Conservation (phyloP, 2,888 invertebrate species). For the Noctua comes region DNA sequence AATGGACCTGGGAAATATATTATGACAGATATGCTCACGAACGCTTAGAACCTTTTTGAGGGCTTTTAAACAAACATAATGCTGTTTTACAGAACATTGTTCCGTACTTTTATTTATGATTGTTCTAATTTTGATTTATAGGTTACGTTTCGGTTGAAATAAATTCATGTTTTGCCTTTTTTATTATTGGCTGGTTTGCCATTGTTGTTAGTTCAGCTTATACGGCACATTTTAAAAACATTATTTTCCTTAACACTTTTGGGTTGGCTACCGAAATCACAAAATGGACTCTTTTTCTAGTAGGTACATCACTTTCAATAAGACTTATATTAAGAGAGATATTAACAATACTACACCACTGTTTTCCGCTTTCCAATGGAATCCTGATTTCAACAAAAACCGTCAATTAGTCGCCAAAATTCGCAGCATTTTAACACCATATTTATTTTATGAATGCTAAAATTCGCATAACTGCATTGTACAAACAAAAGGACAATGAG, state of each 20-base stretch:
- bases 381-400: neutral
- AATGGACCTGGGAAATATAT: slow-evolving; percentile 68
- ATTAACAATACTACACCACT: neutral
- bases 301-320: neutral
- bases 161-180: neutral
- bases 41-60: slow-evolving; percentile 48
- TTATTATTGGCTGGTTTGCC: neutral
- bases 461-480: neutral
- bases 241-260: neutral
- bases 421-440: neutral
- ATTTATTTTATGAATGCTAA: slow-evolving; percentile 22
- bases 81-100: slow-evolving; percentile 34
- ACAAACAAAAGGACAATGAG: slow-evolving; percentile 19
- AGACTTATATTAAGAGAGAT: neutral
- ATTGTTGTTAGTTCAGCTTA: neutral
- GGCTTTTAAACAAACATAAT: slow-evolving; percentile 51
- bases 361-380: neutral
- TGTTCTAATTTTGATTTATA: slow-evolving; percentile 49
- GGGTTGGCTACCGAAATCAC: neutral
- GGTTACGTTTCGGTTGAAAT: neutral
- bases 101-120: slow-evolving; percentile 34
- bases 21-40: slow-evolving; percentile 54
- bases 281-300: neutral
- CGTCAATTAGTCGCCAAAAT: neutral
- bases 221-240: neutral